phyloP scores from a whole-genome alignment of 2,113 vertebrate species.

The Diadophis punctatus region DNA sequence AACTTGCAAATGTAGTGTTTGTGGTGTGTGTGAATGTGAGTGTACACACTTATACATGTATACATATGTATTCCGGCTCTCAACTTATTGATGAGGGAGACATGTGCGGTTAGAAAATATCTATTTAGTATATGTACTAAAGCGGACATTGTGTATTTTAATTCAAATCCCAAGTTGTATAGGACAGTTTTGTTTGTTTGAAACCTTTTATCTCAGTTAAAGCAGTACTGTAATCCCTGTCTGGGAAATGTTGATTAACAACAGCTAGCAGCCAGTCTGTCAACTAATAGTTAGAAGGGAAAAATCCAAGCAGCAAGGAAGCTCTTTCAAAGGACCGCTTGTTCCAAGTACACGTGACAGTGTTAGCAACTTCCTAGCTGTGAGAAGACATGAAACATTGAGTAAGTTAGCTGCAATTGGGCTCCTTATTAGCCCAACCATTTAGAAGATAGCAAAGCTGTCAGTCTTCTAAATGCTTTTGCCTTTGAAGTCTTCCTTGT shows the following conservation, averaged over 20 bases:
- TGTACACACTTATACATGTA: neutral
- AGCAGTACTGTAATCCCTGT: conserved; percentile 49
- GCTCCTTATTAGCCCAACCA: neutral
- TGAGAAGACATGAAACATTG: neutral
- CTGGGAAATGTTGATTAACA: conserved; percentile 65
- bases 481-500: conserved; percentile 13
- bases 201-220: conserved; percentile 55
- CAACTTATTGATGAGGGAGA: conserved; percentile 24
- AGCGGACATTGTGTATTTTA: conserved; percentile 27
- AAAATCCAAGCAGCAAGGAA: conserved; percentile 46
- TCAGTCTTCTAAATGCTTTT: neutral
- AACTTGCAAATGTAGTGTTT: neutral
- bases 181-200: conserved; percentile 61
- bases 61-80: neutral
- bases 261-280: conserved; percentile 57
- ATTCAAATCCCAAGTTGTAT: conserved; percentile 53
- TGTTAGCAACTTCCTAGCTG: conserved; percentile 5
- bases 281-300: conserved; percentile 61
- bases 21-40: neutral
- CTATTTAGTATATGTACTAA: conserved; percentile 12
- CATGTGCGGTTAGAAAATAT: conserved; percentile 6
- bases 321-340: conserved; percentile 41
- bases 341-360: conserved; percentile 29
- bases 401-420: fast-evolving
- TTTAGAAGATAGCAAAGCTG: conserved; percentile 22